Percentiles rank a stretch among this genome's conserved stretches.
Evolutionary conservation across 2,888 invertebrate species (phyloP).

Genomic region (Coelopa pilipes): DNA sequence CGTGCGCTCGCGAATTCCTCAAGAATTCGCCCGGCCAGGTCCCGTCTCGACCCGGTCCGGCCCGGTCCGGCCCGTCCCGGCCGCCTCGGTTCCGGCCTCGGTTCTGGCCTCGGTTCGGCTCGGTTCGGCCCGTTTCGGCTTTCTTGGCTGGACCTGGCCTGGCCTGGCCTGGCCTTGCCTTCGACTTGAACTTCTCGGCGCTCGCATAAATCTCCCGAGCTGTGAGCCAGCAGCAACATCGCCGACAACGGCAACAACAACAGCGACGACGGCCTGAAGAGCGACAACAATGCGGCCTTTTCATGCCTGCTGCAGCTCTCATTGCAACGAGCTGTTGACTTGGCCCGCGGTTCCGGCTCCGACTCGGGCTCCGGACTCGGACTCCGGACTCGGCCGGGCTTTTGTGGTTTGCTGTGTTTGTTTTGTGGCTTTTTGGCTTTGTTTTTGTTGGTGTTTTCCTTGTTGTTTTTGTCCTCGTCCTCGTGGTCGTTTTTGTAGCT

Average conservation of each 20-base stretch:
- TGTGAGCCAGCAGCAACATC: neutral
- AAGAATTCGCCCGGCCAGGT: too few species aligned
- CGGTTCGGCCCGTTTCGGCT: neutral
- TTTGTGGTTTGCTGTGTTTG: slow-evolving; percentile 21
- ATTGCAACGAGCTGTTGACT: slow-evolving; percentile 14
- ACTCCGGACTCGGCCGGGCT: too few species aligned
- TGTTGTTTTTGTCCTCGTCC: neutral
- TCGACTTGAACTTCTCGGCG: slow-evolving; percentile 11
- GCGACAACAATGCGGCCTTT: neutral
- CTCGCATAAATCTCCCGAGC: slow-evolving; percentile 6
- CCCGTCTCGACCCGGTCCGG: too few species aligned
- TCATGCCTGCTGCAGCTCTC: neutral
- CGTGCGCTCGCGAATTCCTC: too few species aligned
- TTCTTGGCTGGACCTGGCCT: neutral
- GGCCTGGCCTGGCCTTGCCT: neutral
- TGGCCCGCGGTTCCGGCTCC: neutral
- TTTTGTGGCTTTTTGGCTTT: slow-evolving; percentile 20
- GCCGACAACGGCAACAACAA: neutral
- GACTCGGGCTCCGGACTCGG: too few species aligned
- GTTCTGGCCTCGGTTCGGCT: too few species aligned
- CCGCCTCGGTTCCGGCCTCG: neutral
- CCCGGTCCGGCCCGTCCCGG: neutral
- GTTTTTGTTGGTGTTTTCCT: neutral
- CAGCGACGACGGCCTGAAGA: neutral
- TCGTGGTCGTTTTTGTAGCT: neutral